Conservation (phyloP, 2,113 vertebrate species). For the Phocoena sinus region DNA sequence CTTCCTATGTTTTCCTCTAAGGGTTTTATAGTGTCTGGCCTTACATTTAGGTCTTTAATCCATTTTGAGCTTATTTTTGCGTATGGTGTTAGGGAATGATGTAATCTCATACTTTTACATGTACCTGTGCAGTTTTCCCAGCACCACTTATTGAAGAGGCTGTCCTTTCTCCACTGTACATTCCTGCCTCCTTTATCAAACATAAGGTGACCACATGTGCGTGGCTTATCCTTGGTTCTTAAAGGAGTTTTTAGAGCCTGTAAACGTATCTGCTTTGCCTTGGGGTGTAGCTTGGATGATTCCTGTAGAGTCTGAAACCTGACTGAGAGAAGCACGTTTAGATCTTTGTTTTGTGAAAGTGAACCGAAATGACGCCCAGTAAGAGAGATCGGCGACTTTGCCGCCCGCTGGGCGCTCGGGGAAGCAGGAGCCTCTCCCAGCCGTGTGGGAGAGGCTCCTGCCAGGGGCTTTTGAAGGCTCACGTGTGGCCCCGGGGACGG, state of each 20-base stretch:
- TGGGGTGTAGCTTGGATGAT: neutral
- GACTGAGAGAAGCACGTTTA: neutral
- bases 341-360: neutral
- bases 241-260: neutral
- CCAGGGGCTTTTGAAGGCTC: neutral
- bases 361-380: neutral
- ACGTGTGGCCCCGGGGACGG: fast-evolving
- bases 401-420: neutral
- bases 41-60: too few relatives aligned
- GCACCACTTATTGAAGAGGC: too few relatives aligned
- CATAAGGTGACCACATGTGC: too few relatives aligned
- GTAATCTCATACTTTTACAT: too few relatives aligned
- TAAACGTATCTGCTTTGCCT: neutral
- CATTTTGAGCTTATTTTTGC: too few relatives aligned
- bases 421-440: neutral
- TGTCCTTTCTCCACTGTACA: too few relatives aligned
- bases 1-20: too few relatives aligned
- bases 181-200: too few relatives aligned
- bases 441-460: neutral
- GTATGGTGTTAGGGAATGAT: too few relatives aligned
- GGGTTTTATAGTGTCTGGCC: too few relatives aligned
- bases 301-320: neutral
- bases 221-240: neutral
- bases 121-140: too few relatives aligned
- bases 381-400: neutral